Evolutionary conservation across 1,140 invertebrate species (phyloP).

Genomic region (Microvelia longipes): DNA sequence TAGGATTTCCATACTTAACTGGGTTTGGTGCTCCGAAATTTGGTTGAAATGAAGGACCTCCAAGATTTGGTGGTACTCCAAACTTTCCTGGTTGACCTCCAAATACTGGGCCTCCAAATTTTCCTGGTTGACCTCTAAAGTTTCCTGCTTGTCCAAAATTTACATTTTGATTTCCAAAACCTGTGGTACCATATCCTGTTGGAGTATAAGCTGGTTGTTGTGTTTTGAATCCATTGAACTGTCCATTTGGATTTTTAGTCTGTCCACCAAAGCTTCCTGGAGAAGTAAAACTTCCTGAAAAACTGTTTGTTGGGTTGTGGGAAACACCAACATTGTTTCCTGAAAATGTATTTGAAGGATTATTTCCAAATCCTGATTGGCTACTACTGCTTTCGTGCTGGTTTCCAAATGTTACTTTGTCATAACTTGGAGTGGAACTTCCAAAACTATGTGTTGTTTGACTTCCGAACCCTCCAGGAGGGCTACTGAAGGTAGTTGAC

Average conservation of each 20-base stretch:
- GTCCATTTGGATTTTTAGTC: background rate
- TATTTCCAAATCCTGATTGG: background rate
- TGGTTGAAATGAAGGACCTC: background rate
- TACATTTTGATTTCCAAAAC: too few species aligned
- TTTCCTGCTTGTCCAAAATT: background rate
- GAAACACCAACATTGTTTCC: too few species aligned
- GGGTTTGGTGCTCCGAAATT: background rate
- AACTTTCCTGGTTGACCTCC: background rate
- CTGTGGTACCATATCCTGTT: too few species aligned
- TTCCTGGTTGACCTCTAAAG: background rate
- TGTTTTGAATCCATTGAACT: background rate
- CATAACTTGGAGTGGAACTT: background rate
- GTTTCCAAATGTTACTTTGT: background rate
- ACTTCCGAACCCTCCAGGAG: background rate
- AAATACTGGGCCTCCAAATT: background rate
- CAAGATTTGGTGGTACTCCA: background rate
- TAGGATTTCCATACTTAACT: background rate
- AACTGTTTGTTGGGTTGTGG: too few species aligned
- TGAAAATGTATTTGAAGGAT: background rate
- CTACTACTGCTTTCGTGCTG: background rate
- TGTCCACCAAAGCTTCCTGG: background rate
- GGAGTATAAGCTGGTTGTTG: too few species aligned
- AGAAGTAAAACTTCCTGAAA: background rate
- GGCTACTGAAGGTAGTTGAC: background rate
- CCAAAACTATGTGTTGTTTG: background rate